Evolutionary conservation across 2,797 vertebrate genomes (phyloP).

Genomic region (Bovichtus variegatus): DNA sequence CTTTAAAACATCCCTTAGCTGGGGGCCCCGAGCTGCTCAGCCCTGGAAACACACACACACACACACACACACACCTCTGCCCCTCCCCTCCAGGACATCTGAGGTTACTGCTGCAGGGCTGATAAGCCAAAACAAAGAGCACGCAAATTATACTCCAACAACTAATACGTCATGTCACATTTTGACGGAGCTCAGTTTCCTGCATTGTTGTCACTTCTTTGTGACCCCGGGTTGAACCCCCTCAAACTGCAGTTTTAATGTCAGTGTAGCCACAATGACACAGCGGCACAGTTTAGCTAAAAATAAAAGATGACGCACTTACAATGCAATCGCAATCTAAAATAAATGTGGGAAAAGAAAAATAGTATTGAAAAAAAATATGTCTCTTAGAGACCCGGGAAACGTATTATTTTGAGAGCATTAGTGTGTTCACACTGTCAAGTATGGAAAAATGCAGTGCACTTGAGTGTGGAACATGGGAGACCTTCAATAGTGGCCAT

Average conservation of each 20-base stretch:
- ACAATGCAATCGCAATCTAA: too few relatives aligned
- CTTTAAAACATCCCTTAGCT: constrained; percentile 64
- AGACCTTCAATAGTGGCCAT: too few relatives aligned
- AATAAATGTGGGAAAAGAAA: not conserved
- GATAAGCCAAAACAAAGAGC: constrained; percentile 82
- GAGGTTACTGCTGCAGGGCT: constrained; percentile 73
- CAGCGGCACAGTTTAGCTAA: constrained; percentile 9
- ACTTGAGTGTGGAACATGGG: too few relatives aligned
- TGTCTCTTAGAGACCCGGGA: too few relatives aligned
- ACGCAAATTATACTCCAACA: constrained; percentile 64
- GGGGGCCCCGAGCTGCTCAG: constrained; percentile 27
- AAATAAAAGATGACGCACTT: too few relatives aligned
- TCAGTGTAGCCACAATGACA: constrained; percentile 27
- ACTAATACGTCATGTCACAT: constrained; percentile 73
- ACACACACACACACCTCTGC: constrained; percentile 17
- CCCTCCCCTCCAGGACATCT: constrained; percentile 53
- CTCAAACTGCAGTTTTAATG: constrained; percentile 25
- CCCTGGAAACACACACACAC: constrained; percentile 16
- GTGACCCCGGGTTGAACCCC: constrained; percentile 65
- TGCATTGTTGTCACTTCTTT: constrained; percentile 68
- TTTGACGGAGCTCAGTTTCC: constrained; percentile 71
- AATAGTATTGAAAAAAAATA: too few relatives aligned
- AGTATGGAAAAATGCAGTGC: too few relatives aligned
- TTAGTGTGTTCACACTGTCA: too few relatives aligned
- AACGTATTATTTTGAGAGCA: too few relatives aligned